Evolutionary conservation across 2,113 vertebrate genomes (phyloP).

Genomic region (Campylorhamphus procurvoides): DNA sequence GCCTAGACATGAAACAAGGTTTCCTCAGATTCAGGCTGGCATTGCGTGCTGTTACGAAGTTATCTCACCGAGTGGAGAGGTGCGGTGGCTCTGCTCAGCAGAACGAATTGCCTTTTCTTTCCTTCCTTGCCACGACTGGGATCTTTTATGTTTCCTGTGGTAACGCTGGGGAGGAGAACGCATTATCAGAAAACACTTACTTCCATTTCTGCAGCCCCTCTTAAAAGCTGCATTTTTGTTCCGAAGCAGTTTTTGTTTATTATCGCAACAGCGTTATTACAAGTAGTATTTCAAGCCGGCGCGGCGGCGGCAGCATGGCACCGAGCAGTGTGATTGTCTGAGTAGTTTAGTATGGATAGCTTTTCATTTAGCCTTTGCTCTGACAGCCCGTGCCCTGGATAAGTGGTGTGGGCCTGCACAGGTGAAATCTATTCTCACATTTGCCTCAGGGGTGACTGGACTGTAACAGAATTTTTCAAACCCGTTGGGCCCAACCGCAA

Average conservation of each 20-base stretch:
- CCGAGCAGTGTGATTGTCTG: conserved; percentile 71
- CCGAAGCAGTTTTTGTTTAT: conserved; percentile 33
- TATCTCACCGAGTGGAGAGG: neutral
- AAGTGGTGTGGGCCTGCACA: conserved; percentile 96
- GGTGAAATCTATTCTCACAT: conserved; percentile 99
- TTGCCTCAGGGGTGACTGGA: conserved; percentile 97
- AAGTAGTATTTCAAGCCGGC: conserved; percentile 61
- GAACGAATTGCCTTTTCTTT: conserved; percentile 23
- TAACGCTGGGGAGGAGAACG: neutral
- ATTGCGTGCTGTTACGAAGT: neutral
- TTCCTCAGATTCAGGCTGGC: neutral
- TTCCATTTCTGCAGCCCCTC: neutral
- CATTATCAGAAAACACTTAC: neutral
- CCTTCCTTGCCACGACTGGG: neutral
- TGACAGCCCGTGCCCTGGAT: conserved; percentile 92
- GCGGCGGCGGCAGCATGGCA: conserved; percentile 49
- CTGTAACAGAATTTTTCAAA: conserved; percentile 99
- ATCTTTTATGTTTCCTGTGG: conserved; percentile 16
- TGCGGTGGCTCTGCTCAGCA: neutral
- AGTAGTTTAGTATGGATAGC: conserved; percentile 87
- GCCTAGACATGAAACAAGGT: neutral
- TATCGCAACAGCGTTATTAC: conserved; percentile 10
- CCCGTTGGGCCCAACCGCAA: conserved; percentile 97
- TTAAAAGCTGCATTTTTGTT: neutral
- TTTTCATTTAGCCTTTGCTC: conserved; percentile 94